phyloP scores from a whole-genome alignment of 92 coral and sea anemone species.

The Montipora capitata region DNA sequence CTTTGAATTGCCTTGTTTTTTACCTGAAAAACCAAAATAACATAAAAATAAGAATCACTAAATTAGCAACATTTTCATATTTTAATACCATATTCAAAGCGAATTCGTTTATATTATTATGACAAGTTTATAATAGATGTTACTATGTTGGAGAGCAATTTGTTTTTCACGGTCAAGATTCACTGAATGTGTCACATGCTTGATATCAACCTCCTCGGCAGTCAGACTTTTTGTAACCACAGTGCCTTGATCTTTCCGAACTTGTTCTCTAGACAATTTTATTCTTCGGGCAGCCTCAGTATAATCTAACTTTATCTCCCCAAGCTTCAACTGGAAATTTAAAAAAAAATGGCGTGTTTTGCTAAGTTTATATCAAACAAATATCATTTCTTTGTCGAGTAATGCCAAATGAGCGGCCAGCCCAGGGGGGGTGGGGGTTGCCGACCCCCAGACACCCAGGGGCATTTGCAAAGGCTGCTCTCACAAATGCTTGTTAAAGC shows the following conservation, averaged over 20 bases:
- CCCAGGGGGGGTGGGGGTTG: conserved; percentile 3
- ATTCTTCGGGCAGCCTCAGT: neutral
- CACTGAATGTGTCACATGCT: neutral
- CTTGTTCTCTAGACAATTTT: neutral
- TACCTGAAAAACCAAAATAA: no score
- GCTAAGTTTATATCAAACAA: no score
- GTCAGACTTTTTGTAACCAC: neutral
- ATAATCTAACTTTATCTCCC: neutral
- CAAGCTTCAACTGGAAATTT: neutral
- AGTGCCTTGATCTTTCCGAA: neutral
- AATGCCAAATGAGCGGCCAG: conserved; percentile 31
- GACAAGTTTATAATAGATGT: conserved; percentile 13
- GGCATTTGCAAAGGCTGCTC: conserved; percentile 49
- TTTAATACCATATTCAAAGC: no score
- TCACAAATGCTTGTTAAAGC: conserved; percentile 48
- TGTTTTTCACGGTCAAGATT: neutral
- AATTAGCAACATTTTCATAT: no score
- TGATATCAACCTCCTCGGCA: neutral
- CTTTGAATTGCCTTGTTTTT: conserved; percentile 21
- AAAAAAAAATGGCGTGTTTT: no score
- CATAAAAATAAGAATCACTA: no score
- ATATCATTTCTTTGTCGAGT: no score
- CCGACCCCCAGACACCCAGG: conserved; percentile 55
- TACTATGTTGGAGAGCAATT: neutral
- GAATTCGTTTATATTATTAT: no score